Evolutionary conservation across 2,113 vertebrate genomes (phyloP), one percentile per base, ranked within the genome.

Genomic region (Hyla sarda): DNA sequence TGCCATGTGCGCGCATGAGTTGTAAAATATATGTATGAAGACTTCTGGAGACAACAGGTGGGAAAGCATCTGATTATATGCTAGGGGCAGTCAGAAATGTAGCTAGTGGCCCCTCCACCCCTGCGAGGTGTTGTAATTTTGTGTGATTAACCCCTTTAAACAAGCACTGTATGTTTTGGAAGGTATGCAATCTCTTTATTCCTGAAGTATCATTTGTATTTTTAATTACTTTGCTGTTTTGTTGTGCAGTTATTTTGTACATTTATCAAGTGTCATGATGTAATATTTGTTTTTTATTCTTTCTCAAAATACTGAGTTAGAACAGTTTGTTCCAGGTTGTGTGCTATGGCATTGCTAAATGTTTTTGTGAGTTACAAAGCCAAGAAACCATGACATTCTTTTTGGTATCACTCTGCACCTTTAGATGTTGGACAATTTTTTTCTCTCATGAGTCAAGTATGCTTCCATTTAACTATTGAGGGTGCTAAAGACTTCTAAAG

Each of bases 371-470:
- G 21, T 45, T 41, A n/a, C 13, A 62, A 65, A 65, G 16, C 37
- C 78, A 81, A 37, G 21, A 23, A 81, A 62, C 78, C 37, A 62
- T 62, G 58, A 62, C 78, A 25, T 81, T 47, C 78, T 58, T 58
- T 19, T n/a, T 60, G 32, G 23, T 80, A 60, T 80, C 54, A 80
- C 77, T 60, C 56, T 45, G 41, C 78, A 60, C 23, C 58, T 45
- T 81, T 45, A 37, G 13, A 65, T 65, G 58, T 65, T 9, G 21
- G 13, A 50, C 11, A 41, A 6, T 13, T 16, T 45, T 45, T 12
- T 73, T 73, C 10, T 73, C 19, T 73, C 7, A 16, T 13, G 47
- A 48, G 25, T 75, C n/a, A 30, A 16, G 73, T 7, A 52, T 50
- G 28, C 16, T 76, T 76, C 74, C 32, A 37, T 71, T 71, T 71